Conservation (phyloP, 2,113 vertebrate species). For the Hiodon tergisus region DNA sequence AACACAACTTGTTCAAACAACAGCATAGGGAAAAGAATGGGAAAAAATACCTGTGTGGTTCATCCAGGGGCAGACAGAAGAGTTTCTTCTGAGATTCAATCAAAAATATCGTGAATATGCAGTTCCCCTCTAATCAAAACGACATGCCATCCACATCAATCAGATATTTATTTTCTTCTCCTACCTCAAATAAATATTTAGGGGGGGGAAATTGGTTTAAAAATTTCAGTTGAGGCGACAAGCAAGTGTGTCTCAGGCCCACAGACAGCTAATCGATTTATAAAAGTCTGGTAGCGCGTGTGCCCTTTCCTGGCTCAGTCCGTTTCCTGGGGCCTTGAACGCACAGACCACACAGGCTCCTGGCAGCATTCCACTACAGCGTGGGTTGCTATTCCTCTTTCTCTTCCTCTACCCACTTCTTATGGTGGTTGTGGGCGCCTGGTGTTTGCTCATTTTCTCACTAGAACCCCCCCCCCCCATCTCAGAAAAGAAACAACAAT, state of each 20-base stretch:
- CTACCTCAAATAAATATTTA: too few species aligned
- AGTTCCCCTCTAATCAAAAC: too few species aligned
- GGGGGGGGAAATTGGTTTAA: too few species aligned
- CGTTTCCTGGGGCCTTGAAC: constrained; percentile 65
- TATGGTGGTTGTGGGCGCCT: constrained; percentile 36
- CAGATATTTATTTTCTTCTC: too few species aligned
- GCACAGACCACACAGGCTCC: constrained; percentile 71
- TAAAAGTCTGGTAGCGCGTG: constrained; percentile 37
- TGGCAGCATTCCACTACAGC: constrained; percentile 66
- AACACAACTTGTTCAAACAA: background rate
- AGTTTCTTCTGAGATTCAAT: constrained; percentile 52
- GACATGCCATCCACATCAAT: too few species aligned
- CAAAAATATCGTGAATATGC: constrained; percentile 1
- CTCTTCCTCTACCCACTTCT: constrained; percentile 18
- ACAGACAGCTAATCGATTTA: constrained; percentile 25
- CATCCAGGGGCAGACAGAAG: constrained; percentile 57
- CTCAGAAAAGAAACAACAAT: constrained; percentile 43
- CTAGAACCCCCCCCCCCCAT: background rate
- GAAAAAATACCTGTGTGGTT: constrained; percentile 37
- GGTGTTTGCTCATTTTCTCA: constrained; percentile 39
- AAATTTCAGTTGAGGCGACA: constrained; percentile 27
- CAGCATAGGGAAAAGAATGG: constrained; percentile 5
- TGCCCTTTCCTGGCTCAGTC: constrained; percentile 58
- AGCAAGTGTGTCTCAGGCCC: background rate
- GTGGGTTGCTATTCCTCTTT: constrained; percentile 46